Evolutionary conservation across 2,797 vertebrate genomes (phyloP), one percentile per base, ranked within the genome.

Genomic region (Rhynchotus rufescens): DNA sequence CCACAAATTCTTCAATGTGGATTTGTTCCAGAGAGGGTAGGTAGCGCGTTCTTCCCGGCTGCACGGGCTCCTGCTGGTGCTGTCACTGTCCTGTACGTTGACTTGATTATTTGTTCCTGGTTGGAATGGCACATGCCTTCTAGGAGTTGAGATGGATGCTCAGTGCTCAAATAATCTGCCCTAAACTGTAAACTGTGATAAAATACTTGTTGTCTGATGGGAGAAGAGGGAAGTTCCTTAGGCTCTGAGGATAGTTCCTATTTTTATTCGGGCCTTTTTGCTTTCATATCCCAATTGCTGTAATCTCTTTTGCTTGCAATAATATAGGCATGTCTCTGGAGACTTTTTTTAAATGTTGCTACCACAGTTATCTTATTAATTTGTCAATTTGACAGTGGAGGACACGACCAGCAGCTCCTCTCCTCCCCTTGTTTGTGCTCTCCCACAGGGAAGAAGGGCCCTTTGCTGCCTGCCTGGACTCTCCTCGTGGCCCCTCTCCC

Each of bases 1-100:
- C 96, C 99, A 99, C 98, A 99, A 99, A 97, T 99, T 99, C 98
- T 99, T 99, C 98, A 99, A 99, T 94, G 99, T 99, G 97, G 99
- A 99, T 98, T 98, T 99, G 90, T 99, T 99, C 98, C 99, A 99
- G 97, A 98, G 99, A 98, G 99, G 99, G 99, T 99, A 93, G 97
- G 98, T 98, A 87, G 93, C 12, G 4, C 1, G 0, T 86, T 80
- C 36, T 81, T 86, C 71, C 28, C 65, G 1, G 76, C 57, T 84
- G 64, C 51, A 15, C 13, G 54, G 47, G 34, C 59, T 84, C 16
- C 23, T 80, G 38, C 65, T 80, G 38, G 51, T 1, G 1, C 66
- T 78, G 13, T 64, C 47, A 13, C 44, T 77, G 3, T n/a, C 92
- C 47, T 81, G 68, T 80, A 22, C 23, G 76, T 23, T 12, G 21